Evolutionary conservation across 1,140 invertebrate species (phyloP), one percentile per base, ranked within the genome.

Genomic region (Drosophila athabasca): DNA sequence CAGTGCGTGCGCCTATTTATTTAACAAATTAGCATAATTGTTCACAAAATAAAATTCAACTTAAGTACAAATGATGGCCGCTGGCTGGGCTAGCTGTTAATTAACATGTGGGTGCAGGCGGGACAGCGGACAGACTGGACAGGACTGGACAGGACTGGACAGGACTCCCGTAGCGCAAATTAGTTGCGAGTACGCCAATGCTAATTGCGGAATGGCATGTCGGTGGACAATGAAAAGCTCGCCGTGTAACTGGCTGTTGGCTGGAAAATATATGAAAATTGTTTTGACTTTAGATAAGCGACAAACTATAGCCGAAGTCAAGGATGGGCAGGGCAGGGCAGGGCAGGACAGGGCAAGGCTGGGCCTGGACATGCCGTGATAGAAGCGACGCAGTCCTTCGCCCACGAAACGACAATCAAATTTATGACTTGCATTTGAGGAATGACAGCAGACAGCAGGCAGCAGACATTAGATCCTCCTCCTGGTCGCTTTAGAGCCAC

Each of bases 21-120:
- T 90, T 90, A 90, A 82, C 85, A 90, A 90, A 90, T 90, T 90
- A 90, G 85, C 85, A 90, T 90, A 90, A 90, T 90, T 90, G 85
- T 90, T 90, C 81, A 90, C 77, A 82, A 90, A 90, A 90, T 90
- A 90, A 90, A 90, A 90, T 87, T 90, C 85, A 90, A 90, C 87
- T 90, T 90, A 90, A 90, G 78, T 90, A 90, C 85, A 90, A 90
- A 87, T 87, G 85, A 88, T 88, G 82, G 69, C 52, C 35, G 11
- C 45, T 39, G 35, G 35, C 35, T 11, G 11, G 46, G 35, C 62
- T 54, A 51, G 76, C 74, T 82, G 81, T 79, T 90, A 90, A 90
- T 90, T 90, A 90, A 87, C 79, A 90, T 78, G 84, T 88, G 80
- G 74, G 74, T 90, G 64, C 70, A 77, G 70, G 70, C 60, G 43